Base-by-base conservation (phyloP, 2,113 vertebrate species). In the Hippopotamus amphibius region DNA sequence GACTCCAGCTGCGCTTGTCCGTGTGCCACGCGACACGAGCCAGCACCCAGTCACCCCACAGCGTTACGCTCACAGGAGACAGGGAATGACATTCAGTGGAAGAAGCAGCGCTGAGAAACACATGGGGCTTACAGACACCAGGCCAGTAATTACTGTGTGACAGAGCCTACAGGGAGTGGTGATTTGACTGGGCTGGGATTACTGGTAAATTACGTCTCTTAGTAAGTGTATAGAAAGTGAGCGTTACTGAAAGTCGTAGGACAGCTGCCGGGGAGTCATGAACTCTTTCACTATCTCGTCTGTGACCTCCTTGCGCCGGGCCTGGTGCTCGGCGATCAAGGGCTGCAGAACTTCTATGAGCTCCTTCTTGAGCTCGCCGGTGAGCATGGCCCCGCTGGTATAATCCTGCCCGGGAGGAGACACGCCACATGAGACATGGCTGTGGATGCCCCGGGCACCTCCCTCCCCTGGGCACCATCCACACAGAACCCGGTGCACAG, bases 301-400 rank as follows among this genome's bases (percentile, higher is more conserved):
- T 0, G 99, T 99, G 93, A 99, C 97, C 88, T 98, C 98, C 95
- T 99, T 99, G 98, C 99, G 99, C 97, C 98, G 99, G 97, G 99
- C 99, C 95, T 99, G 99, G 98, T 99, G 99, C 81, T 99, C 98
- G 0, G 99, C 98, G 30, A 99, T 98, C 98, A 99, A 97, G 8
- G 99, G 99, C 98, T 99, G 99, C 88, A 99, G 98, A 0, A 99
- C 99, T 59, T 99, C 99, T 6, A 99, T 99, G 88, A 99, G 98
- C 0, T 97, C 89, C 98, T 99, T 99, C 99, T 99, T 99, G 88
- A 99, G 99, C 85, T 99, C 99, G 1, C 99, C 99, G 0, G 99
- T 99, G 55, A 99, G 99, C 74, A 99, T 98, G 9, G 99, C 99
- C 59, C 99, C 99, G 48, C 99, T 99, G 48, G 98, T 97, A 89